Evolutionary conservation across 2,888 invertebrate species (phyloP).

Genomic region (Nymphalis c-album): DNA sequence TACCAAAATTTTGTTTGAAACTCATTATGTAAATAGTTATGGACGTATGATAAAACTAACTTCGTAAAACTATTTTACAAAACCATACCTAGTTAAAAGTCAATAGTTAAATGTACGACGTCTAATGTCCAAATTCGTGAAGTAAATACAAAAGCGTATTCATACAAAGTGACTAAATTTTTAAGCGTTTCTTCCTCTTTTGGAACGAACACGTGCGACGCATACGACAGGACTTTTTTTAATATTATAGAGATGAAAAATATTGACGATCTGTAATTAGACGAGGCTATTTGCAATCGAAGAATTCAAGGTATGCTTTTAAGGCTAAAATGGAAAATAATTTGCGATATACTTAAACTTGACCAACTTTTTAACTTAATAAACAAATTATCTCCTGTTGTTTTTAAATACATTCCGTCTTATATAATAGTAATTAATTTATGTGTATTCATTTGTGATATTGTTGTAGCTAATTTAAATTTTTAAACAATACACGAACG

Average conservation of each 20-base stretch:
- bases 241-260: neutral
- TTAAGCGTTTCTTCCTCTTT: neutral
- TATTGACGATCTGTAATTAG: neutral
- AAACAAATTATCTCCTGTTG: neutral
- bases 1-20: too few relatives aligned
- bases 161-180: constrained; percentile 5
- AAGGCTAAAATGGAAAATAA: neutral
- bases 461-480: too few relatives aligned
- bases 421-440: neutral
- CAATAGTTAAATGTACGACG: neutral
- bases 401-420: neutral
- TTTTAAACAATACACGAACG: too few relatives aligned
- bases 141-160: neutral
- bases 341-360: neutral
- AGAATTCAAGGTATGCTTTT: constrained; percentile 3
- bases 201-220: neutral
- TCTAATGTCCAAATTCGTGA: neutral
- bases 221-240: neutral
- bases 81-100: neutral
- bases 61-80: neutral
- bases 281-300: neutral
- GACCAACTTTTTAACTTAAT: neutral
- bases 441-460: too few relatives aligned
- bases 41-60: neutral
- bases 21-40: neutral